Base-by-base conservation (phyloP, 2,797 vertebrate genomes). In the Danio jaintianensis region DNA sequence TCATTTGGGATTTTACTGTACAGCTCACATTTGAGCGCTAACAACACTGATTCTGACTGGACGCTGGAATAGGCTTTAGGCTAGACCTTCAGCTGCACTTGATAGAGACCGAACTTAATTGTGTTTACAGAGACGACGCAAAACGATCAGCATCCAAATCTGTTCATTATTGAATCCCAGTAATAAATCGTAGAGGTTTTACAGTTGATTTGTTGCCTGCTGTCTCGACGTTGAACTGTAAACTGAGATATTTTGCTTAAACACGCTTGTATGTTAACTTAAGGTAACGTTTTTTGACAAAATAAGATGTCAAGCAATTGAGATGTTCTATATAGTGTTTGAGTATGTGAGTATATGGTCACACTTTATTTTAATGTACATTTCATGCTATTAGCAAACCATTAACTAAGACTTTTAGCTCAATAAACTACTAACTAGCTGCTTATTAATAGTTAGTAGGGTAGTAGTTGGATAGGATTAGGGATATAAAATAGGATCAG, bases 1-100 rank as follows among this genome's bases (percentile, higher is more conserved):
- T 42, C n/a, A 20, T 70, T 3, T 40, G 68, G 50, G 50, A 70
- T 70, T 70, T 70, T 18, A 18, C 50, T 52, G 15, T 38, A 18
- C 6, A 2, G 48, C 29, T 69, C 9, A 53, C 16, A 40, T 69
- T 53, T 18, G 29, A 48, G 10, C 67, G 9, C 36, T 53, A 53
- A 40, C 50, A 18, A 38, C 48, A 18, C 10, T 70, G 50, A 42
- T 53, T 70, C 36, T 55, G n/a, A 70, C 50, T 13, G 68, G 36
- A 40, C 16, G 3, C 15, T 69, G 66, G 22, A 52, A 52, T 3
- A 18, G 22, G 47, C 47, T 69, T n/a, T 29, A 53, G 48, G 29
- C 67, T 40, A 53, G 48, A 40, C 48, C 16, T 70, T 53, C 10
- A 69, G 69, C 67, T 69, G 48, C 0, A 1, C 48, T 18, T 18